Percentiles rank a stretch among this genome's conserved stretches.
Conservation (phyloP, 2,113 vertebrate species). For the Plotosus lineatus region DNA sequence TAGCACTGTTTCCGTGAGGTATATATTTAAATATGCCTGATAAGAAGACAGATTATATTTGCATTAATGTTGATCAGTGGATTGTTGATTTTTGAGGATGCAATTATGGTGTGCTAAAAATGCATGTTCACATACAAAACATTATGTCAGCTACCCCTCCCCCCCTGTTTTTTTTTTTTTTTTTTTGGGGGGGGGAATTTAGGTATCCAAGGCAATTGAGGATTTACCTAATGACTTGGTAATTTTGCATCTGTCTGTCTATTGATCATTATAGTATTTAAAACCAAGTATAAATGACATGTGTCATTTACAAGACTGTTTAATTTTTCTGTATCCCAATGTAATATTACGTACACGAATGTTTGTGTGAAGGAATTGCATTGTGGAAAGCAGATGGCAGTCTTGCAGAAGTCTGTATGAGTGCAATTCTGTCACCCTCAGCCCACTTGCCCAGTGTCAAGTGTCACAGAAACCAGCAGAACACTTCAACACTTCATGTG, state of each 20-base stretch:
- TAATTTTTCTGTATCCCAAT: slow-evolving; percentile 1
- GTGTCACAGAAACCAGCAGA: slow-evolving; percentile 46
- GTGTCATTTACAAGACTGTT: background rate
- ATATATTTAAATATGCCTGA: background rate
- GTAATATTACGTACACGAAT: background rate
- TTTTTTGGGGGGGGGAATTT: too few relatives aligned
- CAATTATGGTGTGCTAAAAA: background rate
- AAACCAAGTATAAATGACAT: background rate
- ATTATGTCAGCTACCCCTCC: background rate
- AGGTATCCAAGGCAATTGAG: background rate
- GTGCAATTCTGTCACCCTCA: slow-evolving; percentile 44
- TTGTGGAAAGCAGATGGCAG: slow-evolving; percentile 51
- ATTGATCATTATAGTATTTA: background rate
- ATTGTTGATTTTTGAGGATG: background rate
- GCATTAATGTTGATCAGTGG: background rate
- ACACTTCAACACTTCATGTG: slow-evolving; percentile 46
- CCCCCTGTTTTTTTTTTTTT: too few relatives aligned
- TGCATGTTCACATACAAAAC: background rate
- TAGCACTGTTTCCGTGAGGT: too few relatives aligned
- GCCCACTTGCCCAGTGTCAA: slow-evolving; percentile 46
- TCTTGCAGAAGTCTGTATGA: slow-evolving; percentile 38
- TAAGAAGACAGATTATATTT: background rate
- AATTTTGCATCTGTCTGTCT: background rate
- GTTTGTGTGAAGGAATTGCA: slow-evolving; percentile 36
- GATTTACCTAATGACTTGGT: background rate